Conservation (phyloP, 1,140 invertebrate genomes). For the Eriocheir sinensis region DNA sequence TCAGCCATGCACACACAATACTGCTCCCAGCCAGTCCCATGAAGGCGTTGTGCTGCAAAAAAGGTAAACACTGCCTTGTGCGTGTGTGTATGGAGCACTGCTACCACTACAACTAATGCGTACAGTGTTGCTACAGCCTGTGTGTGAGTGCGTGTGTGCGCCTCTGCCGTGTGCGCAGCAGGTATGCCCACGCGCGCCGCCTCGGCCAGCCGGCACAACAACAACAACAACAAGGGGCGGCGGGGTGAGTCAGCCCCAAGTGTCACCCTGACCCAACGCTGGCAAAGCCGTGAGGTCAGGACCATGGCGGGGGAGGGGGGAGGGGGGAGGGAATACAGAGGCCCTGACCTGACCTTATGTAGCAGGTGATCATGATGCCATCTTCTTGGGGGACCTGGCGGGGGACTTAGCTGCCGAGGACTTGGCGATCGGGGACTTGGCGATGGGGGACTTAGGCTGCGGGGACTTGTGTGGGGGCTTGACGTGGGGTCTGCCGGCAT, state of each 20-base stretch:
- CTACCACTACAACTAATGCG: not conserved
- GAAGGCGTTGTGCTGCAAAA: too few species aligned
- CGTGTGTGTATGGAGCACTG: not conserved
- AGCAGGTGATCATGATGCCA: conserved; percentile 62
- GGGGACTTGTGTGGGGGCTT: conserved; percentile 46
- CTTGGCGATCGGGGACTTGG: conserved; percentile 53
- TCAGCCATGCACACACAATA: too few species aligned
- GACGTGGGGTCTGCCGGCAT: conserved; percentile 1
- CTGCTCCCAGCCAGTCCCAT: too few species aligned
- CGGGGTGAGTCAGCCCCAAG: too few species aligned
- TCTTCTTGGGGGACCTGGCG: conserved; percentile 69
- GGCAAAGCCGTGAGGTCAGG: too few species aligned
- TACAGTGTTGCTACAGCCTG: not conserved
- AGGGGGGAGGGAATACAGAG: too few species aligned
- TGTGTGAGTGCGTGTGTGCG: not conserved
- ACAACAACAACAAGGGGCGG: not conserved
- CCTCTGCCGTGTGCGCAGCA: too few species aligned
- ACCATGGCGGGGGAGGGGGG: too few species aligned
- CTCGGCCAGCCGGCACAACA: too few species aligned
- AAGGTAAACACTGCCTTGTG: too few species aligned
- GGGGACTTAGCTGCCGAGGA: conserved; percentile 65
- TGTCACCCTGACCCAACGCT: not conserved
- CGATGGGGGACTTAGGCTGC: conserved; percentile 38
- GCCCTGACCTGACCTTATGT: not conserved
- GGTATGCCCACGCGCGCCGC: not conserved